Base-by-base conservation (phyloP, 2,888 invertebrate species). In the Papilio gigon region DNA sequence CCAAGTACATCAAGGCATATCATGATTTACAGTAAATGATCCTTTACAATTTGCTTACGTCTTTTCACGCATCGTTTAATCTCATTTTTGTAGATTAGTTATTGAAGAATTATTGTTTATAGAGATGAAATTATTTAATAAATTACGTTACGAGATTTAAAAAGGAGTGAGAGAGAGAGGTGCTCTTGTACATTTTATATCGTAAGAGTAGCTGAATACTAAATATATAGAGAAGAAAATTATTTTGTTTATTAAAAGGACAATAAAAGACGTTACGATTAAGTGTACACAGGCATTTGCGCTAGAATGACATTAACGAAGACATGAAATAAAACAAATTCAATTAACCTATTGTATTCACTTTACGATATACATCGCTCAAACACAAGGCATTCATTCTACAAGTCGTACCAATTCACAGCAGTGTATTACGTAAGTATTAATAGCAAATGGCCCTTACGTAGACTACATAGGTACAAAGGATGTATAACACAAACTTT, bases 391-490 rank as follows among this genome's bases (percentile, higher is more conserved):
- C 53, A 2, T 27, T 53, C 27, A 53, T 2, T 27, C 27, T 11
- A 27, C 14, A n/a, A 27, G 8, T n/a, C 6, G 5, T 1, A 6
- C 8, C 27, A 27, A 17, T 47, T n/a, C n/a, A 4, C 27, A 22
- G 20, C 50, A 53, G 33, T 17, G 12, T 33, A 4, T n/a, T 66
- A 66, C 47, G 35, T 59, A 59, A 35, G 35, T 59, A 35, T 33
- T 12, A 20, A 14, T 33, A 20, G 20, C 33, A 59, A 33, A 11
- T 59, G 11, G 58, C 27, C 53, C 53, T 53, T 53, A 53, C 53
- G 53, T 27, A 53, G 27, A 53, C n/a, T n/a, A 27, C n/a, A n/a
- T n/a, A n/a, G n/a, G n/a, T n/a, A 27, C 50, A 50, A 50, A 50
- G 50, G 27, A 50, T 22, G 47, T 47, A 47, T 47, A n/a, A 35